A percentile compares a stretch with the other conserved stretches of the same genome.
phyloP scores from a whole-genome alignment of 1,140 invertebrate species.

The Camponotus vicinus region DNA sequence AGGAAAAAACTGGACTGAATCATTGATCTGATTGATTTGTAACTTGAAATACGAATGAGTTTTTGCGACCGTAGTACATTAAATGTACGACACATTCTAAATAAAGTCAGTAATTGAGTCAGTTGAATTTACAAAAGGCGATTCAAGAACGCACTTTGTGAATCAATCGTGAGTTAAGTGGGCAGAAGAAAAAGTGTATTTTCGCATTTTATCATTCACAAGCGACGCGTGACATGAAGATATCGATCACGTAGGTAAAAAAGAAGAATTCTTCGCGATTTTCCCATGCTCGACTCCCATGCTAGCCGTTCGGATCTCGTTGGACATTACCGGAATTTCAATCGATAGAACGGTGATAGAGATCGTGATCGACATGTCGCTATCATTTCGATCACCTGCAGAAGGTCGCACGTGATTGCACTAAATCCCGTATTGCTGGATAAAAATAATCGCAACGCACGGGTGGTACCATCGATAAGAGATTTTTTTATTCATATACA shows the following conservation, averaged over 20 bases:
- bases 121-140: background rate
- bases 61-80: background rate
- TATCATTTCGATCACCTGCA: conserved; percentile 42
- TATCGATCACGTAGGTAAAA: conserved; percentile 58
- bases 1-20: background rate
- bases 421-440: background rate
- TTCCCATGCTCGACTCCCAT: conserved; percentile 63
- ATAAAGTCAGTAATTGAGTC: background rate
- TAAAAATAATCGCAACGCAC: background rate
- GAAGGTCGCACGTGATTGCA: conserved; percentile 44
- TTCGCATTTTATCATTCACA: conserved; percentile 27
- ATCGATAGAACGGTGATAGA: conserved; percentile 65
- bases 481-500: background rate
- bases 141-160: background rate
- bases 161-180: background rate
- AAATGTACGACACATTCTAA: background rate
- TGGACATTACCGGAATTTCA: conserved; percentile 63
- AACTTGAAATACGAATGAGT: conserved; percentile 2
- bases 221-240: conserved; percentile 24
- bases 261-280: conserved; percentile 67
- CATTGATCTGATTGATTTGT: background rate
- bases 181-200: background rate
- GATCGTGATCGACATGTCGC: conserved; percentile 69
- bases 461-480: background rate
- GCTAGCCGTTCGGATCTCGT: conserved; percentile 35